These are phyloP conservation scores for Holothuria glaberrima DNA, from an alignment of 35 echinoderm and acorn worm genomes.

Conservation along the genomic window DNA sequence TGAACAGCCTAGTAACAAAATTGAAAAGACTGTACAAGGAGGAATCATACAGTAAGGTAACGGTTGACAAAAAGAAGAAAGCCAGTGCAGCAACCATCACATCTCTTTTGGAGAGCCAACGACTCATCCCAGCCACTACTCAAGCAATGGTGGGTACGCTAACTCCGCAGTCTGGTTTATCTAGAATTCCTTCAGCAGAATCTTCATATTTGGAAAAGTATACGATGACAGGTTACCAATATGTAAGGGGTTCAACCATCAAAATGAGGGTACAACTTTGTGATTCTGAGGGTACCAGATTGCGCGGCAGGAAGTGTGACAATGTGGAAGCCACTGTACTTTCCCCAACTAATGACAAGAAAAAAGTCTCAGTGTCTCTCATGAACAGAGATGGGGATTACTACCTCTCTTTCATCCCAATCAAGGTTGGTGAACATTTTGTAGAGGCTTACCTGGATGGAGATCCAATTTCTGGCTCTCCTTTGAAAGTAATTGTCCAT, in stretches of 20 bases:
- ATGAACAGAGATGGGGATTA: neutral
- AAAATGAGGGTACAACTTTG: conserved; percentile 16
- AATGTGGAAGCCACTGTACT: neutral
- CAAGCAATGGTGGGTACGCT: too few species aligned
- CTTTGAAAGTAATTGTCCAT: neutral
- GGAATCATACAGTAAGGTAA: neutral
- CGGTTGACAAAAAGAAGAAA: neutral
- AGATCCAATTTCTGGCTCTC: neutral
- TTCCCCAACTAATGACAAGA: neutral
- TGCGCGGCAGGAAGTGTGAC: neutral
- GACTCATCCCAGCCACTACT: too few species aligned
- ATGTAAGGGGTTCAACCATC: neutral
- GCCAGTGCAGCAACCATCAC: too few species aligned
- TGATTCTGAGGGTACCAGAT: neutral
- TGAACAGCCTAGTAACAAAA: conserved; percentile 40
- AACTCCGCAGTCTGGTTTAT: too few species aligned
- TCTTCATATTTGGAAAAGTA: conserved; percentile 16
- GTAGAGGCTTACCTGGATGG: neutral
- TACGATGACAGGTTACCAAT: neutral
- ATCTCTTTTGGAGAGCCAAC: too few species aligned
- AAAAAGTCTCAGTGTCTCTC: too few species aligned
- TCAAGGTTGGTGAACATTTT: neutral
- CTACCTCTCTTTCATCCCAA: neutral
- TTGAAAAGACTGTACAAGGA: conserved; percentile 12
- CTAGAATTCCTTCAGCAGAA: neutral